Base-by-base conservation (phyloP, 1,140 invertebrate species). In the Laupala kohalensis region DNA sequence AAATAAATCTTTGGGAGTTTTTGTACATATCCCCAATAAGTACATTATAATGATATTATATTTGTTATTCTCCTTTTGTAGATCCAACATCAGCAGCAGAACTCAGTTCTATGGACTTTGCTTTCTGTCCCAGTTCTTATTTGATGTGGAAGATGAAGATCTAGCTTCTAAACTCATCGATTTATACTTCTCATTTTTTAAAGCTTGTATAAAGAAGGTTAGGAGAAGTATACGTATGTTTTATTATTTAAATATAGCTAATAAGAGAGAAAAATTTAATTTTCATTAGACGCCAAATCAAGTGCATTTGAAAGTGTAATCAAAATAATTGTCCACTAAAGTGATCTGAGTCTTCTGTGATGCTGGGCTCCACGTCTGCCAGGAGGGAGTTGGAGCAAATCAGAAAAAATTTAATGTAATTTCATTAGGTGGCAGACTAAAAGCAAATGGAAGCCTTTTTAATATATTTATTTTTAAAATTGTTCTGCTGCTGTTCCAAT, bases 151-250 rank as follows among this genome's bases (percentile, higher is more conserved):
- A 12, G 90, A 95, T 68, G 82, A 83, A 3, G 84, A 90, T 69
- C 82, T 97, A 23, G 95, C 96, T 0, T 87, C 87, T 73, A 89
- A 87, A 75, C 81, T 98, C 19, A 90, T 98, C 13, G 84, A 89
- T 70, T 89, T 98, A n/a, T 98, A 98, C 80, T 96, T 99, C 78
- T 89, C 92, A 0, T 95, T 98, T 77, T 99, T 99, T 82, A 97
- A 96, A 83, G 92, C 94, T 67, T 89, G 90, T 64, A 86, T 95
- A 19, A 94, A 95, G 79, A 92, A 90, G 81, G 88, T 88, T 76
- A 74, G 69, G 2, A 37, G 3, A 12, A 53, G 1, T 13, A 53
- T 13, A 53, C n/a, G n/a, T 1, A 2, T 53, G 19, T 53, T 53
- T 53, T 13, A 53, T 53, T 53, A 53, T 53, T 53, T 53, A 19